These are phyloP conservation scores for Drosophila rufa DNA, from an alignment of 1,140 invertebrate genomes.

Conservation along the genomic window DNA sequence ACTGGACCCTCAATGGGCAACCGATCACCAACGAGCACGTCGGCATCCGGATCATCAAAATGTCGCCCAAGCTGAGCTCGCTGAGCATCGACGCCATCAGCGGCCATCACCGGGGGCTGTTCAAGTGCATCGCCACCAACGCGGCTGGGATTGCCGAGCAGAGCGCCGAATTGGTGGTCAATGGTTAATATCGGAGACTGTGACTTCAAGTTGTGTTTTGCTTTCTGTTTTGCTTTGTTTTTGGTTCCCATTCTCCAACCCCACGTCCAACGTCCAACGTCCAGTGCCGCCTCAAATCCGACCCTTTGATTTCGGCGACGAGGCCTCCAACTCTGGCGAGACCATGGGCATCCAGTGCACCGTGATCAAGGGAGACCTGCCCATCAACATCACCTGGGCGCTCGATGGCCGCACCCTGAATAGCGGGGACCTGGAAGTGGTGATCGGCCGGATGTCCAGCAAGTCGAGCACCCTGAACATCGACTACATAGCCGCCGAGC, in stretches of 20 bases:
- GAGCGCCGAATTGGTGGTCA: constrained; percentile 88
- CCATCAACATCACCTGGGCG: constrained; percentile 91
- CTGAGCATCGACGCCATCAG: constrained; percentile 90
- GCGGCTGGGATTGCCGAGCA: constrained; percentile 88
- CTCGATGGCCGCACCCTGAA: constrained; percentile 78
- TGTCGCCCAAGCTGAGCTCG: constrained; percentile 88
- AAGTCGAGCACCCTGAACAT: constrained; percentile 83
- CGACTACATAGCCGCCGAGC: constrained; percentile 86
- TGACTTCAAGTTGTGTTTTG: constrained; percentile 9
- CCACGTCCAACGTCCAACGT: constrained; percentile 5
- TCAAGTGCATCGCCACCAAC: constrained; percentile 90
- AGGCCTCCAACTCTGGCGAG: constrained; percentile 90
- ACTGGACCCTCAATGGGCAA: constrained; percentile 91
- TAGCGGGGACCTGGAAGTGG: constrained; percentile 79
- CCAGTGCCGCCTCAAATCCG: constrained; percentile 89
- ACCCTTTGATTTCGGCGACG: constrained; percentile 90
- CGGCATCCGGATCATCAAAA: constrained; percentile 87
- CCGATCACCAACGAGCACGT: constrained; percentile 79
- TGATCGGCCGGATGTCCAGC: constrained; percentile 84
- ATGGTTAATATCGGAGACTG: constrained; percentile 86
- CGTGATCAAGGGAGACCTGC: constrained; percentile 93
- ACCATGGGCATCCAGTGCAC: constrained; percentile 91
- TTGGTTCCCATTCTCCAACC: constrained; percentile 13
- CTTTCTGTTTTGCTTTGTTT: constrained; percentile 17
- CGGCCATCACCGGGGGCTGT: constrained; percentile 89